These are phyloP conservation scores for Phyllostomus discolor DNA, from an alignment of 2,113 vertebrate genomes.

Conservation along the genomic window DNA sequence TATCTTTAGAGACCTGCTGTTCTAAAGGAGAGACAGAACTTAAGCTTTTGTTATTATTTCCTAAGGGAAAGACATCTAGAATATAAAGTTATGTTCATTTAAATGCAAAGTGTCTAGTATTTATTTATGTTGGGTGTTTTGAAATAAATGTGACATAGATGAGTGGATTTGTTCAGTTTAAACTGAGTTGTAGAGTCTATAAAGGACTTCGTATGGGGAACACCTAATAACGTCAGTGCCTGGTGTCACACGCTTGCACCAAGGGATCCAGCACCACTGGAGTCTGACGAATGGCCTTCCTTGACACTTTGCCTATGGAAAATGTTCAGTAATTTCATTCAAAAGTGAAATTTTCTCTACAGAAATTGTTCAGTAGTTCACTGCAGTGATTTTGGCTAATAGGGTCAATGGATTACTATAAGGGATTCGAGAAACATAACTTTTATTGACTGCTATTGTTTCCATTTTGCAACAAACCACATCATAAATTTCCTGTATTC, in stretches of 20 bases:
- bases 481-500: constrained; percentile 1
- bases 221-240: neutral
- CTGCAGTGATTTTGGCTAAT: neutral
- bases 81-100: neutral
- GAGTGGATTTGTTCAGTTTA: neutral
- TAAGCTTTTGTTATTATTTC: neutral
- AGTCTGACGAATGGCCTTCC: neutral
- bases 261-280: neutral
- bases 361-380: neutral
- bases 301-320: neutral
- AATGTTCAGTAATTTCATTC: neutral
- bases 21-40: neutral
- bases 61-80: neutral
- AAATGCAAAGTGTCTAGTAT: constrained; percentile 26
- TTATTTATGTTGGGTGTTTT: neutral
- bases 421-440: neutral
- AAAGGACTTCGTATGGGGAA: neutral
- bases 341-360: neutral
- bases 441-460: constrained; percentile 3
- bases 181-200: neutral
- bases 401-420: neutral
- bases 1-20: neutral
- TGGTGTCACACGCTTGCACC: neutral
- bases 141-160: neutral
- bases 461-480: constrained; percentile 14